A percentile compares a stretch with the other conserved stretches of the same genome.
phyloP scores from a whole-genome alignment of 2,888 invertebrate genomes.

The Harpagoxenus sublaevis region DNA sequence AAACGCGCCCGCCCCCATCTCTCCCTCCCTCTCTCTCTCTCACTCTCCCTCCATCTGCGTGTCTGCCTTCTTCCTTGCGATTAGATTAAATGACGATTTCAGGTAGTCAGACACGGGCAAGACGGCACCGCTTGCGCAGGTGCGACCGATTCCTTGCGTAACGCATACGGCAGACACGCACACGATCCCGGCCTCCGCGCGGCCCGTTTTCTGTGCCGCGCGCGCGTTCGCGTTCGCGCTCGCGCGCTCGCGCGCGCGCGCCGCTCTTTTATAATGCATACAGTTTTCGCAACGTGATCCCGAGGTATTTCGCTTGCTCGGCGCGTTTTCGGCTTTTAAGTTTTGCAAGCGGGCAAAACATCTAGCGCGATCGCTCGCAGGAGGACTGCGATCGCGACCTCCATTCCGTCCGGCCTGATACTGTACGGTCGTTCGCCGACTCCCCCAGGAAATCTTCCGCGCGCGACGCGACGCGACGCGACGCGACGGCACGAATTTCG shows the following conservation, averaged over 20 bases:
- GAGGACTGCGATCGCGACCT: conserved; percentile 41
- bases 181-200: conserved; percentile 29
- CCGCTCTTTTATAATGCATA: conserved; percentile 76
- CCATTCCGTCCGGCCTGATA: conserved; percentile 9
- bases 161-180: conserved; percentile 38
- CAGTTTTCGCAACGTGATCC: conserved; percentile 81
- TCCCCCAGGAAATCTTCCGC: background rate
- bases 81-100: conserved; percentile 44
- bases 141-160: conserved; percentile 64
- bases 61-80: background rate
- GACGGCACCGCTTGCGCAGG: conserved; percentile 33
- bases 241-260: background rate
- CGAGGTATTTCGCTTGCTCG: conserved; percentile 82
- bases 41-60: background rate
- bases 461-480: too few species aligned
- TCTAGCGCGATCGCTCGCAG: conserved; percentile 53
- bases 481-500: background rate
- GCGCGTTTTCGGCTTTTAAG: conserved; percentile 80
- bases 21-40: background rate
- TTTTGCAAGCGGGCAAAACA: conserved; percentile 72
- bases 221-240: too few species aligned
- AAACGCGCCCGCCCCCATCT: background rate
- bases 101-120: conserved; percentile 10
- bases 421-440: too few species aligned
- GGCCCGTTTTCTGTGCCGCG: conserved; percentile 78